phyloP scores from a whole-genome alignment of 2,113 vertebrate genomes.

The Syrrhaptes paradoxus region DNA sequence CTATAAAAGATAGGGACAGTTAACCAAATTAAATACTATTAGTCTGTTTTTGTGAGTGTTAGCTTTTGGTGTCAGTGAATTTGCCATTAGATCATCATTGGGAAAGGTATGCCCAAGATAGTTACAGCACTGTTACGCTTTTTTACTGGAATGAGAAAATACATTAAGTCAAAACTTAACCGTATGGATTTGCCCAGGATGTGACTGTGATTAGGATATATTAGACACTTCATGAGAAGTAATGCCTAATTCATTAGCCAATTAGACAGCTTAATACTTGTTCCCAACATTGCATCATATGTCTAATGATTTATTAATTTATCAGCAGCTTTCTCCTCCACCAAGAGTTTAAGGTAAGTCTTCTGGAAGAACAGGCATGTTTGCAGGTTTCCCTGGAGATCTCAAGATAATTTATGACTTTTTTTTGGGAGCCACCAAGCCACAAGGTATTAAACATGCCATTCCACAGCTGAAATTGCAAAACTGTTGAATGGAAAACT shows the following conservation, averaged over 20 bases:
- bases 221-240: background rate
- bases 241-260: background rate
- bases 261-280: background rate
- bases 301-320: background rate
- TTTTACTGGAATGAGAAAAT: background rate
- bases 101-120: background rate
- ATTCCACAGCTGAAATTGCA: background rate
- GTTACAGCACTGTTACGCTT: background rate
- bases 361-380: background rate
- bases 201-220: background rate
- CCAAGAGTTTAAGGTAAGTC: background rate
- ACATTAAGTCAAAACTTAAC: background rate
- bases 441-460: background rate
- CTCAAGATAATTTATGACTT: background rate
- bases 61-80: background rate
- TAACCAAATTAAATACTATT: background rate
- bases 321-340: background rate
- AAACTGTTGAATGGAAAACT: background rate
- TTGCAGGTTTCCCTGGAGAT: background rate
- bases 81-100: background rate
- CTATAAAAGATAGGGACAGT: background rate
- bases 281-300: background rate
- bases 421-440: background rate
- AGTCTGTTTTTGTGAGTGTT: background rate
- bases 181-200: fast-evolving